Evolutionary conservation across 1,140 invertebrate species (phyloP).

Genomic region (Drosophila sechellia): DNA sequence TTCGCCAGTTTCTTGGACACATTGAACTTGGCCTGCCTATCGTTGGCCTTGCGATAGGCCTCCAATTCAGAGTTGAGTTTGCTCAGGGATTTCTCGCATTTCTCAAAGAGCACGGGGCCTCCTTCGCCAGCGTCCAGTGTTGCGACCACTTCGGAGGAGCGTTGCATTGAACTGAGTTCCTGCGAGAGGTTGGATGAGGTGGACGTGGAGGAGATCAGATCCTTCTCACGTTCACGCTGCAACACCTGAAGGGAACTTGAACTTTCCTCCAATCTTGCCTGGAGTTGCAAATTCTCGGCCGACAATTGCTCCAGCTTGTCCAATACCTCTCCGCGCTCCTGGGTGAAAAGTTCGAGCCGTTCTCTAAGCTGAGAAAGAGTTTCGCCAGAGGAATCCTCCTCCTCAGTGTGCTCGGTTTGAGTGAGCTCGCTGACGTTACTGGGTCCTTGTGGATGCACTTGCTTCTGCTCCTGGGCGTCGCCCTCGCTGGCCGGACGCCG

Average conservation of each 20-base stretch:
- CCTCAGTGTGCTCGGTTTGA: slow-evolving; percentile 77
- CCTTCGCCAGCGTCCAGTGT: slow-evolving; percentile 61
- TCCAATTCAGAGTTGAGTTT: slow-evolving; percentile 77
- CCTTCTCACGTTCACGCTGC: slow-evolving; percentile 44
- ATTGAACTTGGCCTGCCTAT: slow-evolving; percentile 78
- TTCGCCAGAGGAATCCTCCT: slow-evolving; percentile 83
- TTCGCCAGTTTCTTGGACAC: slow-evolving; percentile 80
- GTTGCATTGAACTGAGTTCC: slow-evolving; percentile 74
- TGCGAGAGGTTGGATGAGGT: slow-evolving; percentile 72
- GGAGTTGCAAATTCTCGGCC: slow-evolving; percentile 86
- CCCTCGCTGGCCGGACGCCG: slow-evolving; percentile 38
- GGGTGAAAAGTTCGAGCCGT: slow-evolving; percentile 88
- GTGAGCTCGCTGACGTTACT: slow-evolving; percentile 71
- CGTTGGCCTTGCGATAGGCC: slow-evolving; percentile 75
- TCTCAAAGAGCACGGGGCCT: slow-evolving; percentile 62
- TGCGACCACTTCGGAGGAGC: slow-evolving; percentile 75
- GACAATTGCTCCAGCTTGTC: slow-evolving; percentile 88
- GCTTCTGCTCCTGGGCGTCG: slow-evolving; percentile 25
- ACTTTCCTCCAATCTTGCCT: slow-evolving; percentile 41
- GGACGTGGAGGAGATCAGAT: slow-evolving; percentile 47
- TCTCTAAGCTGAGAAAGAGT: slow-evolving; percentile 86
- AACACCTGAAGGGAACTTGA: slow-evolving; percentile 4
- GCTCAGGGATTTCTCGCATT: slow-evolving; percentile 71
- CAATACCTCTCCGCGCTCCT: slow-evolving; percentile 88
- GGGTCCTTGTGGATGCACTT: slow-evolving; percentile 60